A percentile compares a stretch with the other conserved stretches of the same genome.
Conservation (phyloP, 2,113 vertebrate genomes). For the western clawed frog (Xenopus tropicalis) region UCB_Xtro_10.0 CM004444.2:113150501-113151000, state of each 20-base stretch:
- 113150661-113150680: not conserved
- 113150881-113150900: not conserved
- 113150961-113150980: too few species aligned
- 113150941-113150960: too few species aligned
- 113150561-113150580: constrained; percentile 84
- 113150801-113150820: constrained; percentile 94
- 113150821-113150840: constrained; percentile 98
- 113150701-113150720: constrained; percentile 79
- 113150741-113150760: constrained; percentile 89
- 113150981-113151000: too few species aligned
- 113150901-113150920: too few species aligned
- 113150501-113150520: too few species aligned
- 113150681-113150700: not conserved
- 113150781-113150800: constrained; percentile 96
- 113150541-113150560: not conserved
- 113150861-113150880: constrained; percentile 73
- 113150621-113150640: constrained; percentile 61
- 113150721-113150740: constrained; percentile 96
- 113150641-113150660: constrained; percentile 17
- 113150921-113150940: too few species aligned
- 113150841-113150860: constrained; percentile 97
- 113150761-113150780: constrained; percentile 96
- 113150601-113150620: constrained; percentile 85
- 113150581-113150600: constrained; percentile 98
- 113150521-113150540: too few species aligned